Conservation (phyloP, 2,113 vertebrate species). For the cattle (Bos taurus) region ARS-UCD2.0 NC_037328.1:128834501-128835000, state of each 20-base stretch:
- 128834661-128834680: not conserved
- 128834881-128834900: not conserved
- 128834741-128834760: not conserved
- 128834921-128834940: not conserved
- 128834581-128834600: not conserved
- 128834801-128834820: not conserved
- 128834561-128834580: not conserved
- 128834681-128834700: not conserved
- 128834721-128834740: not conserved
- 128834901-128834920: not conserved
- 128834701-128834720: not conserved
- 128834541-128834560: not conserved
- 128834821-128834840: not conserved
- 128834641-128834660: not conserved
- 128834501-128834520: not conserved
- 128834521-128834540: not conserved
- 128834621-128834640: not conserved
- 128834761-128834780: not conserved
- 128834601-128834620: not conserved
- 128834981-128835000: not conserved
- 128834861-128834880: not conserved
- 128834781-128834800: not conserved
- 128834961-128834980: not conserved
- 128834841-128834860: not conserved
- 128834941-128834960: not conserved